Percentiles rank a stretch among this genome's conserved stretches.
These are phyloP conservation scores for Notospermus geniculatus DNA, from an alignment of 1,140 invertebrate genomes.

Conservation along the genomic window DNA sequence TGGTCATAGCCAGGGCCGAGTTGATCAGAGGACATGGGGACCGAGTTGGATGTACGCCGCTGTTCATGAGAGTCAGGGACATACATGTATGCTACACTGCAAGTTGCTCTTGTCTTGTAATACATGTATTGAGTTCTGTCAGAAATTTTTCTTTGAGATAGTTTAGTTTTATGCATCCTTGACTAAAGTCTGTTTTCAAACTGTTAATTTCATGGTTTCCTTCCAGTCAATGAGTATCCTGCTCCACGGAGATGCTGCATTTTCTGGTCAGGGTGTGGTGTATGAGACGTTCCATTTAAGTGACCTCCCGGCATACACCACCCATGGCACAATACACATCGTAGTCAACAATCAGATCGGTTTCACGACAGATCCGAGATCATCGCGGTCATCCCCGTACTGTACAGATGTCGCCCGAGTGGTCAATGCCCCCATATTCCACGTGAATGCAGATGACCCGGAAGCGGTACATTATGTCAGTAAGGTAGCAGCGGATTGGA, in stretches of 20 bases:
- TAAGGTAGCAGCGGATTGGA: slow-evolving; percentile 97
- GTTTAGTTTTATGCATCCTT: too few species aligned
- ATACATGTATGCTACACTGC: too few species aligned
- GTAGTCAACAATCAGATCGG: slow-evolving; percentile 97
- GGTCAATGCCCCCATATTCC: slow-evolving; percentile 98
- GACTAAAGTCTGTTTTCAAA: too few species aligned
- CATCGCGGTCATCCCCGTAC: slow-evolving; percentile 94
- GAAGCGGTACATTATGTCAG: slow-evolving; percentile 98
- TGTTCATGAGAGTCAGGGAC: too few species aligned
- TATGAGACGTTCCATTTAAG: slow-evolving; percentile 99
- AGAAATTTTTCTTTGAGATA: too few species aligned
- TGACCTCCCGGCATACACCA: slow-evolving; percentile 96
- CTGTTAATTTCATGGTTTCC: not conserved
- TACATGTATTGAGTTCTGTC: too few species aligned
- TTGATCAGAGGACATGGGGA: too few species aligned
- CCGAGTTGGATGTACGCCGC: too few species aligned
- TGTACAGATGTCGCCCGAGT: slow-evolving; percentile 99
- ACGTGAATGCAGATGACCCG: slow-evolving; percentile 98
- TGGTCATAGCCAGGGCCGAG: too few species aligned
- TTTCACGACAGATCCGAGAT: slow-evolving; percentile 97
- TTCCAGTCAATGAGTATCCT: slow-evolving; percentile 60
- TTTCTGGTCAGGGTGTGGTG: slow-evolving; percentile 96
- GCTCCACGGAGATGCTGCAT: slow-evolving; percentile 98
- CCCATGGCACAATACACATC: slow-evolving; percentile 97
- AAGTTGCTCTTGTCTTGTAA: too few species aligned